Conservation (phyloP, 2,888 invertebrate genomes). For the Limenitis camilla region DNA sequence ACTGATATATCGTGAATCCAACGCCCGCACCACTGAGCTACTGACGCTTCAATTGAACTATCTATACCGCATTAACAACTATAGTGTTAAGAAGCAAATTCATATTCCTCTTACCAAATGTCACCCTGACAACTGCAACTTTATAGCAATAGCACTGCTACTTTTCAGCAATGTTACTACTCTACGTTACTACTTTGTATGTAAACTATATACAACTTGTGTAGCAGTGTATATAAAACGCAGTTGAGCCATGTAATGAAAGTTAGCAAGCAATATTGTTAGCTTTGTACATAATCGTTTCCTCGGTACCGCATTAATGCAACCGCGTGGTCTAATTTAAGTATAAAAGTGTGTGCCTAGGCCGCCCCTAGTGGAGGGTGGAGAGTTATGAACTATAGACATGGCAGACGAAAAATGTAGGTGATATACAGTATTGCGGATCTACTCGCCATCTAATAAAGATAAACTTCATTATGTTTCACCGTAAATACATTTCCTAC, state of each 20-base stretch:
- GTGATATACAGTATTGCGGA: background rate
- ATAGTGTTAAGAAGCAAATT: no score
- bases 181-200: background rate
- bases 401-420: background rate
- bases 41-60: no score
- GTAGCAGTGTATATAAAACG: background rate
- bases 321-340: conserved; percentile 53
- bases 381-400: conserved; percentile 17
- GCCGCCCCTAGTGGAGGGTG: conserved; percentile 33
- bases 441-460: no score
- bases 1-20: no score
- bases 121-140: no score
- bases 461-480: no score
- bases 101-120: no score
- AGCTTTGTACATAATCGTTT: conserved; percentile 26
- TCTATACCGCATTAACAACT: no score
- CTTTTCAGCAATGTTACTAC: no score
- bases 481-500: no score
- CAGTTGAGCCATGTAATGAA: background rate
- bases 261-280: conserved; percentile 17
- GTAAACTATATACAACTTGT: background rate
- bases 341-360: conserved; percentile 47
- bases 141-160: no score
- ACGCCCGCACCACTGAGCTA: no score
- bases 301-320: conserved; percentile 41